Conservation (phyloP, 2,113 vertebrate species). For the Eudyptes chrysolophus region DNA sequence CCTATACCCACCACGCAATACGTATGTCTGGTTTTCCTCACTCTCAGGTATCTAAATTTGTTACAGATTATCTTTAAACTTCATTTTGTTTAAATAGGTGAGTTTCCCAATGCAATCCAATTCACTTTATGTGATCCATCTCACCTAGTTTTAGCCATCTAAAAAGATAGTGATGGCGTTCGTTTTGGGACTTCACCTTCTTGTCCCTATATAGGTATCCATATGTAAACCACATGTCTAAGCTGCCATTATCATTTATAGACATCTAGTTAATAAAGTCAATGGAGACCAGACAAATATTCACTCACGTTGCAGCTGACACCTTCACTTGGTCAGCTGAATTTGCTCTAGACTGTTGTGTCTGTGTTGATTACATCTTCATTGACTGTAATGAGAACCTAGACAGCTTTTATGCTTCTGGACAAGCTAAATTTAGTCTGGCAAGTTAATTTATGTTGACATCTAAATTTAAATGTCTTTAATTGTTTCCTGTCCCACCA, state of each 20-base stretch:
- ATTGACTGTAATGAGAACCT: not conserved
- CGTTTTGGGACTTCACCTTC: not conserved
- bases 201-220: not conserved
- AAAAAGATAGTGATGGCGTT: not conserved
- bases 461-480: not conserved
- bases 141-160: not conserved
- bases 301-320: accelerated
- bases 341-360: not conserved
- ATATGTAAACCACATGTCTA: not conserved
- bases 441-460: not conserved
- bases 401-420: not conserved
- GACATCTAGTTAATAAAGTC: not conserved
- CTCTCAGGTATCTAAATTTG: not conserved
- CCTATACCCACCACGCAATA: accelerated
- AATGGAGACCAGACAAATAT: not conserved
- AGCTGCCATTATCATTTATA: not conserved
- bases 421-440: not conserved
- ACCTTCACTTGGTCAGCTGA: not conserved
- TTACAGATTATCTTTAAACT: not conserved
- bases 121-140: not conserved
- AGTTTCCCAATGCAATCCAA: not conserved
- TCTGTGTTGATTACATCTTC: not conserved
- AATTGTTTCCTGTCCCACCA: not conserved
- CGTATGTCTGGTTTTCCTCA: not conserved
- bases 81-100: not conserved